These are phyloP conservation scores for Drosophila algonquin DNA, from an alignment of 2,888 invertebrate species.

Conservation along the genomic window DNA sequence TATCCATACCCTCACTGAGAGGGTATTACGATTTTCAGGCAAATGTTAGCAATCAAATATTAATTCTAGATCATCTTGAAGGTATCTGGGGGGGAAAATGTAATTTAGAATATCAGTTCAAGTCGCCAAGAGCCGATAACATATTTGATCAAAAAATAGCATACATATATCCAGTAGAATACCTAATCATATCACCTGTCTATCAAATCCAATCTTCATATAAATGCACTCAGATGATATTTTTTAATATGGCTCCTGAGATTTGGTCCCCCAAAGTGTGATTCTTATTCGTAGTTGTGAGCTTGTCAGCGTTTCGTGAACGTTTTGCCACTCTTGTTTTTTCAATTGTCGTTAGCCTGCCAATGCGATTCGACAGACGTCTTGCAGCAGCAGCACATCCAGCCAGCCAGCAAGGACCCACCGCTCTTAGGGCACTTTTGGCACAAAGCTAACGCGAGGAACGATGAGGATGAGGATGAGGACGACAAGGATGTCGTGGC, in stretches of 20 bases:
- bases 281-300: background rate
- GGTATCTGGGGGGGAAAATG: too few relatives aligned
- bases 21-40: background rate
- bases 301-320: background rate
- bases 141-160: too few relatives aligned
- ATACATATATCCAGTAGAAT: background rate
- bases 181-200: background rate
- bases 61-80: background rate
- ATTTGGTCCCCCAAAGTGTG: background rate
- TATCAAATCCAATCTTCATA: background rate
- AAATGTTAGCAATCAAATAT: background rate
- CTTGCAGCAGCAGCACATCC: slow-evolving; percentile 6
- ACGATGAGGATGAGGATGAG: slow-evolving; percentile 12
- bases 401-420: slow-evolving; percentile 32
- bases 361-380: slow-evolving; percentile 51
- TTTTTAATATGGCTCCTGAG: background rate
- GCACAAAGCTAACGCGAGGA: slow-evolving; percentile 56
- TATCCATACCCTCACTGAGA: background rate
- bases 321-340: background rate
- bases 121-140: too few relatives aligned
- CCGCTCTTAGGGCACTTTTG: slow-evolving; percentile 39
- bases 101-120: too few relatives aligned
- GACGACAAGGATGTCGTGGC: background rate
- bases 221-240: background rate
- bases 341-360: slow-evolving; percentile 5